Evolutionary conservation across 2,113 vertebrate genomes (phyloP), one percentile per base, ranked within the genome.

Genomic region (Sceloporus undulatus): DNA sequence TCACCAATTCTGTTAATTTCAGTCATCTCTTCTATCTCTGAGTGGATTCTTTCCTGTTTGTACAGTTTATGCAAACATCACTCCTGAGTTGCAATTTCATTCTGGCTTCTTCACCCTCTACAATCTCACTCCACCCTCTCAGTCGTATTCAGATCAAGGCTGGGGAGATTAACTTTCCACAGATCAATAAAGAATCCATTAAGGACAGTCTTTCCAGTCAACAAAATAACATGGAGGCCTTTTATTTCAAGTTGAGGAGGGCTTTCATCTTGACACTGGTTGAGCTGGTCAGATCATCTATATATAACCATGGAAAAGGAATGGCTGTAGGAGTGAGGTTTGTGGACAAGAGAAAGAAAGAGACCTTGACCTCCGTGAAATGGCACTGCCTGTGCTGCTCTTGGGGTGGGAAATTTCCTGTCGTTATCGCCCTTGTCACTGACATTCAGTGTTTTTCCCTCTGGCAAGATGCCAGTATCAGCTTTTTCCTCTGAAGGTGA

Each of bases 401-500:
- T 52, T 66, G 59, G 68, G 19, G 14, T 77, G 40, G 66, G 14
- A 82, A 87, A 76, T 76, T 29, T 9, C 40, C 71, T 66, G 87
- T 56, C 83, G 80, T 87, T 88, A 82, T 54, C 71, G 18, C 87
- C 59, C 73, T 76, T 76, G 59, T 88, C 42, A 27, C 38, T 27
- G 80, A 77, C 82, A 82, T 62, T 54, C n/a, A 54, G 71, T 68
- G 79, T 88, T 88, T 83, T 83, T 74, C 59, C 59, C 59, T 14
- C 19, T 77, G 71, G 87, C 87, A 66, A 76, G 42, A n/a, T 40
- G 87, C 71, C 73, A 83, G 40, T 14, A 66, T 54, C 59, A 77
- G 71, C 29, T 77, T 82, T 40, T 88, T n/a, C 42, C 42, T 82
- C 71, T 29, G 74, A 88, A 77, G 73, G 73, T 19, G 40, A 38